Evolutionary conservation across 1,140 invertebrate species (phyloP).

Genomic region (Zaprionus lachaisei): DNA sequence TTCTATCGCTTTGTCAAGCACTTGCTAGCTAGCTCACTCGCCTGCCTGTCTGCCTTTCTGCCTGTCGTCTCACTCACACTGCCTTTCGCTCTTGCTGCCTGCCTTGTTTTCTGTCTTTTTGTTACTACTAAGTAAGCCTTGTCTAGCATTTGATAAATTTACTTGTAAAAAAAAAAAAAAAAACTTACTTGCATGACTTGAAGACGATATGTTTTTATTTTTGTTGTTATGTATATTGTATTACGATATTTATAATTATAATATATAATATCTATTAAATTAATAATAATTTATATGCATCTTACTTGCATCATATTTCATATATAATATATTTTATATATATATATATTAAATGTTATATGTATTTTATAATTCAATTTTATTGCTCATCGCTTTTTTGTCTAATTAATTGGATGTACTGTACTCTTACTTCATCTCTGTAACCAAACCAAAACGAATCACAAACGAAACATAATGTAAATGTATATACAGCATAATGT

Average conservation of each 20-base stretch:
- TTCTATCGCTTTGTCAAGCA: not conserved
- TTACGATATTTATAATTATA: slow-evolving; percentile 60
- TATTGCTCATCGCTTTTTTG: slow-evolving; percentile 27
- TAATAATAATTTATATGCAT: slow-evolving; percentile 55
- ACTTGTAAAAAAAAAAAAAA: slow-evolving; percentile 68
- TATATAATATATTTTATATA: too few relatives aligned
- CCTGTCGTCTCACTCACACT: slow-evolving; percentile 5
- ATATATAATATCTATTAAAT: slow-evolving; percentile 53
- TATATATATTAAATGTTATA: slow-evolving; percentile 14
- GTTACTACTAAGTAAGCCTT: slow-evolving; percentile 66
- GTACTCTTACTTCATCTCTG: slow-evolving; percentile 35
- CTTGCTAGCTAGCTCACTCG: slow-evolving; percentile 1
- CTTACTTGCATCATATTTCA: slow-evolving; percentile 48
- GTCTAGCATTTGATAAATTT: slow-evolving; percentile 61
- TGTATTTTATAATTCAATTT: slow-evolving; percentile 18
- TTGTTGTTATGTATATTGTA: slow-evolving; percentile 53
- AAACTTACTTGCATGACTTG: slow-evolving; percentile 67
- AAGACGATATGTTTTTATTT: slow-evolving; percentile 80
- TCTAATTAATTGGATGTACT: slow-evolving; percentile 53
- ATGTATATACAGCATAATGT: slow-evolving; percentile 22
- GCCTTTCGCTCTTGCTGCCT: not conserved
- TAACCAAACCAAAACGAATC: slow-evolving; percentile 45
- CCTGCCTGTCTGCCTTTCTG: not conserved
- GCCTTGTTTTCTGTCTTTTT: slow-evolving; percentile 18
- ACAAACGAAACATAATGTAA: slow-evolving; percentile 30